phyloP scores from a whole-genome alignment of 2,113 vertebrate species.

The Paramisgurnus dabryanus region DNA sequence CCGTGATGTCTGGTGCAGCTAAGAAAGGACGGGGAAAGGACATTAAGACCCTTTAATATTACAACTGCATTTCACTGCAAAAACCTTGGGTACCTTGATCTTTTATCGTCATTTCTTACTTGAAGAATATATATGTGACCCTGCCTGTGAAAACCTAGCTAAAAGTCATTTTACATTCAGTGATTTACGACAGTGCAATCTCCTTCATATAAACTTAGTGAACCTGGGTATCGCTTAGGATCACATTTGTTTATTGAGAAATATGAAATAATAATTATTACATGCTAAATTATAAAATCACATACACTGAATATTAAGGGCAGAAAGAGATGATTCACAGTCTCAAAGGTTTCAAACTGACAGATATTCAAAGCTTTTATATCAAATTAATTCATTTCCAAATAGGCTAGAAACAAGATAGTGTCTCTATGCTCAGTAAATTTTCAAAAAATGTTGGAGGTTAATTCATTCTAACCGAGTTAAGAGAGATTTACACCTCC shows the following conservation, averaged over 20 bases:
- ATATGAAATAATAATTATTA: no score
- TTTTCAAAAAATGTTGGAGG: background rate
- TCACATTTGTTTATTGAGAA: no score
- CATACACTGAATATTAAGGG: no score
- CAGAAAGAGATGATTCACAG: slow-evolving; percentile 15
- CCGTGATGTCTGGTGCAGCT: slow-evolving; percentile 89
- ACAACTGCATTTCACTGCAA: slow-evolving; percentile 1
- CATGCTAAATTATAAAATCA: no score
- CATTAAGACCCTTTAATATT: background rate
- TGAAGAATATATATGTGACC: no score
- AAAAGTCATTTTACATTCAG: no score
- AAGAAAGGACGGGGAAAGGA: slow-evolving; percentile 32
- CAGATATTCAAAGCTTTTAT: background rate
- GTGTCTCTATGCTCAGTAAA: background rate
- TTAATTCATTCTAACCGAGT: slow-evolving; percentile 1
- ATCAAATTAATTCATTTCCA: background rate
- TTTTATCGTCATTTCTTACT: background rate
- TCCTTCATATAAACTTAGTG: background rate
- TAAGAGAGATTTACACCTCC: slow-evolving; percentile 64
- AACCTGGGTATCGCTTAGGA: no score
- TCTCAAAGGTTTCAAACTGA: background rate
- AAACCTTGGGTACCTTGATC: background rate
- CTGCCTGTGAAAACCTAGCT: no score
- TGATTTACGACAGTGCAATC: no score
- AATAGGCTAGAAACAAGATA: background rate